A percentile compares a stretch with the other conserved stretches of the same genome.
These are phyloP conservation scores for Microctenopoma steveboyesi DNA, from an alignment of 2,797 vertebrate species.

Conservation along the genomic window DNA sequence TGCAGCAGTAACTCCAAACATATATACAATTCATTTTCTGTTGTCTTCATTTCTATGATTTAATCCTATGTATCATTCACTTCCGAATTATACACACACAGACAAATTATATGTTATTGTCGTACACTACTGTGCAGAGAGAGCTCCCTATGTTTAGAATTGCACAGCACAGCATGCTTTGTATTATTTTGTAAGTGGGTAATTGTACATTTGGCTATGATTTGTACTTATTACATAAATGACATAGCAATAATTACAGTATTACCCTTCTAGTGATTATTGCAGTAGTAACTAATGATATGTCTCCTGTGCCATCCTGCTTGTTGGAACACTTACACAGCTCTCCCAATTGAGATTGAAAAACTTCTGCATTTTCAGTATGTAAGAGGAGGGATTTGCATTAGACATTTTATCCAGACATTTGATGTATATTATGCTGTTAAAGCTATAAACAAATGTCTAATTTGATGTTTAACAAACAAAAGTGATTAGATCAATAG, in stretches of 20 bases:
- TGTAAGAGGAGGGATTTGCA: not conserved
- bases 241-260: constrained; percentile 45
- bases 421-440: not conserved
- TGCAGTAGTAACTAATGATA: constrained; percentile 16
- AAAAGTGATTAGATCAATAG: not conserved
- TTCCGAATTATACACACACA: not conserved
- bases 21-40: constrained; percentile 12
- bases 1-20: not conserved
- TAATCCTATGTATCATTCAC: constrained; percentile 14
- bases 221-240: constrained; percentile 39
- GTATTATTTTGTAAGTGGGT: constrained; percentile 34
- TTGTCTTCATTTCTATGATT: not conserved
- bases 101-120: constrained; percentile 37
- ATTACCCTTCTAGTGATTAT: constrained; percentile 34
- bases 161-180: constrained; percentile 11
- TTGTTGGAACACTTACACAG: constrained; percentile 1
- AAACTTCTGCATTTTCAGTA: not conserved
- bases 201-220: constrained; percentile 48
- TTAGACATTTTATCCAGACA: not conserved
- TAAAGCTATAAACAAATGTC: no score
- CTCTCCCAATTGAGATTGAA: constrained; percentile 11
- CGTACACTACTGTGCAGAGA: constrained; percentile 22
- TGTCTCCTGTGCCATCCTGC: constrained; percentile 6
- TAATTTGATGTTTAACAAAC: no score
- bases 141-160: constrained; percentile 17